phyloP scores from a whole-genome alignment of 1,140 invertebrate species.

The Pseudomyrmex gracilis region DNA sequence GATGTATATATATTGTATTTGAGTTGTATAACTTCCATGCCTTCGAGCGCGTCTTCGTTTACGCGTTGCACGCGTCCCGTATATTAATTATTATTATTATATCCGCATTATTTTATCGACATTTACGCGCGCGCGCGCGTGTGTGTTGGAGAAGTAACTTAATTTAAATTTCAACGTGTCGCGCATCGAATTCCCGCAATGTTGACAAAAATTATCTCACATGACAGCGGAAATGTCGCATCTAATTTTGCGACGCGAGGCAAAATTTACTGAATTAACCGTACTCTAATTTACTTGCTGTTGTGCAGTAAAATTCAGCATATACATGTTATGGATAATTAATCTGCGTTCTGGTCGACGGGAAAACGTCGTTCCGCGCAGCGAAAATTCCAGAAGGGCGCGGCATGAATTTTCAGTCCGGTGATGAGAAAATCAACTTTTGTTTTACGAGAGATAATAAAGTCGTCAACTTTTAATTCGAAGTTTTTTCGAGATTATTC shows the following conservation, averaged over 20 bases:
- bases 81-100: neutral
- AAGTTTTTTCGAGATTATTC: constrained; percentile 19
- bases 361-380: constrained; percentile 22
- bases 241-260: neutral
- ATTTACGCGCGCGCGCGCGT: neutral
- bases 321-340: constrained; percentile 43
- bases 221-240: constrained; percentile 23
- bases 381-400: neutral
- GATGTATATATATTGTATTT: constrained; percentile 62
- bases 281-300: neutral
- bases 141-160: neutral
- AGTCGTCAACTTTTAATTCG: neutral
- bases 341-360: constrained; percentile 24
- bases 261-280: constrained; percentile 29
- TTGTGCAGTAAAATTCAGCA: constrained; percentile 1
- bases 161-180: constrained; percentile 3
- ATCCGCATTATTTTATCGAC: neutral
- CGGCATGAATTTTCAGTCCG: neutral
- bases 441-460: neutral
- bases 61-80: too few relatives aligned
- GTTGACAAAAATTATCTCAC: neutral
- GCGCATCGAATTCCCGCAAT: neutral
- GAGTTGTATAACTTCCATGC: constrained; percentile 70
- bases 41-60: constrained; percentile 66
- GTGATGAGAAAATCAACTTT: neutral